Evolutionary conservation across 2,797 vertebrate species (phyloP).

Genomic region (Delichon dasypus): DNA sequence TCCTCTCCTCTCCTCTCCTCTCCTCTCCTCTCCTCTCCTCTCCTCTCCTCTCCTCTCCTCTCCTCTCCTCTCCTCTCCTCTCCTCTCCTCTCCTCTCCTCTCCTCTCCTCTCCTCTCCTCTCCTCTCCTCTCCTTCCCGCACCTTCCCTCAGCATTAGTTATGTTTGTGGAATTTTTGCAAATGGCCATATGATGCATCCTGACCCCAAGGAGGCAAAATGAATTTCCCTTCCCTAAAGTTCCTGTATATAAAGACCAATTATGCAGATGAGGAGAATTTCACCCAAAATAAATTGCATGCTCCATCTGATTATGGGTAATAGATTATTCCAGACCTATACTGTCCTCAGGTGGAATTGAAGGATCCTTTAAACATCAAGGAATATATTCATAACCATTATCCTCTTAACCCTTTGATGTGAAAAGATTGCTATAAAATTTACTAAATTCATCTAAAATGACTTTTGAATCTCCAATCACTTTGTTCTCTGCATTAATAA

Average conservation of each 20-base stretch:
- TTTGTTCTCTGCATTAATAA: slow-evolving; percentile 75
- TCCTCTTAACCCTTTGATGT: slow-evolving; percentile 76
- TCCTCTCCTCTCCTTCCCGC: too few relatives aligned
- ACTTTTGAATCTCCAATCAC: slow-evolving; percentile 68
- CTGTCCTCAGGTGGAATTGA: slow-evolving; percentile 68
- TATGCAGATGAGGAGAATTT: slow-evolving; percentile 62
- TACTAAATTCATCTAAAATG: slow-evolving; percentile 74
- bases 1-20: too few relatives aligned
- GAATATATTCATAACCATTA: slow-evolving; percentile 70
- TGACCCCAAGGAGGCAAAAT: not conserved
- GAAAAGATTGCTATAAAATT: slow-evolving; percentile 69
- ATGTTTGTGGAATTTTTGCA: not conserved
- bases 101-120: too few relatives aligned
- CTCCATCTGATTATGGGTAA: slow-evolving; percentile 62
- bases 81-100: too few relatives aligned
- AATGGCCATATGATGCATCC: not conserved
- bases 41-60: too few relatives aligned
- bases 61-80: too few relatives aligned
- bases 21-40: too few relatives aligned
- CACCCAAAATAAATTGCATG: slow-evolving; percentile 62
- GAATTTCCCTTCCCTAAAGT: slow-evolving; percentile 17
- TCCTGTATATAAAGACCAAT: slow-evolving; percentile 49
- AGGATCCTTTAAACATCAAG: slow-evolving; percentile 69
- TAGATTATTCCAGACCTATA: slow-evolving; percentile 58
- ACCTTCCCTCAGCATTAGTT: not conserved